Percentiles rank a stretch among this genome's conserved stretches.
Conservation (phyloP, 2,113 vertebrate genomes). For the Prietella phreatophila region DNA sequence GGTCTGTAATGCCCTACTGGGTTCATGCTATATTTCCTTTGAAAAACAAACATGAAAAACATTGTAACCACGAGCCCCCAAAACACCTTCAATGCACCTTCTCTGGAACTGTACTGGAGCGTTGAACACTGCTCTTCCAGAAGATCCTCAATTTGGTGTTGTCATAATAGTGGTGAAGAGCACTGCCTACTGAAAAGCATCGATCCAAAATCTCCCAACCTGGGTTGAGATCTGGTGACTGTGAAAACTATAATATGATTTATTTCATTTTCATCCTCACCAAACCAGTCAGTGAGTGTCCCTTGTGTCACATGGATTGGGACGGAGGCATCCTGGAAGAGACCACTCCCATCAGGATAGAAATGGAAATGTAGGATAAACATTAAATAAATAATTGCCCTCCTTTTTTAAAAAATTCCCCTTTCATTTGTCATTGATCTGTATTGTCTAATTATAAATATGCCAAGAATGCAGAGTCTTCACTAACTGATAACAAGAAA, state of each 20-base stretch:
- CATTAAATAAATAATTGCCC: too few species aligned
- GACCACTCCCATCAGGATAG: background rate
- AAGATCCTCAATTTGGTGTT: background rate
- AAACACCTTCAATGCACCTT: background rate
- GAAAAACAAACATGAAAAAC: background rate
- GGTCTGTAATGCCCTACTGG: background rate
- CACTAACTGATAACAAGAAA: background rate
- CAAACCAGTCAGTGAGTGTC: background rate
- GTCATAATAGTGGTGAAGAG: too few species aligned
- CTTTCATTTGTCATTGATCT: background rate
- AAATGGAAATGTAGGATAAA: background rate
- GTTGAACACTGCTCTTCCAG: background rate
- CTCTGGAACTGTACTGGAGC: background rate
- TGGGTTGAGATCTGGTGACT: background rate
- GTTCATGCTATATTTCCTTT: background rate
- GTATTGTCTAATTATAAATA: background rate
- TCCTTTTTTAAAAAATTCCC: background rate
- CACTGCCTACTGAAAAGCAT: background rate
- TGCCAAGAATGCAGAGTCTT: background rate
- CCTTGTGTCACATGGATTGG: background rate
- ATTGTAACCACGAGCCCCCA: background rate
- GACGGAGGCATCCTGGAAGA: background rate
- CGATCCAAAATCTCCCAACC: background rate
- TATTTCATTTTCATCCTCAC: background rate
- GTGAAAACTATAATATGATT: background rate